Percentiles rank a stretch among this genome's conserved stretches.
Evolutionary conservation across 2,888 invertebrate genomes (phyloP).

Genomic region (Tridacna crocea): DNA sequence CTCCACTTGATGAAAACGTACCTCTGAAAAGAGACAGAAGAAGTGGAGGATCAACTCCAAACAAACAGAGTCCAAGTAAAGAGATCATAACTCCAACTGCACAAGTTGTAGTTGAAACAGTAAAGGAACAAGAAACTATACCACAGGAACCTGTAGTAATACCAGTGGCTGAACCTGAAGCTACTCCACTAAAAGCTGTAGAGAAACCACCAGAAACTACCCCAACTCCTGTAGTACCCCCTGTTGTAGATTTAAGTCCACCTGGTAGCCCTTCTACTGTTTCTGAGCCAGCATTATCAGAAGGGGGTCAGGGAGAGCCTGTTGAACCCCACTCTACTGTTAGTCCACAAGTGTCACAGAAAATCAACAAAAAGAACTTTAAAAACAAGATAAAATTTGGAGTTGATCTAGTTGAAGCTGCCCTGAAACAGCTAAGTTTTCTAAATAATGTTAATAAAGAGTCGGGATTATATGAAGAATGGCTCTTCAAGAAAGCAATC

Average conservation of each 20-base stretch:
- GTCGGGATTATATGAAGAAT: constrained; percentile 76
- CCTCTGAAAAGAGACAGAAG: constrained; percentile 51
- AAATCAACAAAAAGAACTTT: constrained; percentile 63
- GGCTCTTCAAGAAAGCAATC: constrained; percentile 83
- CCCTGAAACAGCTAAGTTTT: constrained; percentile 73
- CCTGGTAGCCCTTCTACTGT: constrained; percentile 41
- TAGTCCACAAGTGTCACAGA: constrained; percentile 61
- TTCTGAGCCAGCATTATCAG: constrained; percentile 42
- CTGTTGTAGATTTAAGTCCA: constrained; percentile 34
- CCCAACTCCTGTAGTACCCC: background rate
- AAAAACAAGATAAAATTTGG: constrained; percentile 66
- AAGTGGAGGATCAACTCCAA: constrained; percentile 62
- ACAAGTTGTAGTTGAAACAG: constrained; percentile 27
- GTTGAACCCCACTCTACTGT: constrained; percentile 32
- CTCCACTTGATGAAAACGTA: constrained; percentile 62
- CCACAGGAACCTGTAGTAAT: background rate
- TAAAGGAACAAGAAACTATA: constrained; percentile 19
- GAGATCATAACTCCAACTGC: constrained; percentile 46
- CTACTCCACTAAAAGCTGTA: background rate
- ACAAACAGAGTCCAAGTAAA: constrained; percentile 54
- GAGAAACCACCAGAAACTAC: constrained; percentile 4
- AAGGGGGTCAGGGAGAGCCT: constrained; percentile 27
- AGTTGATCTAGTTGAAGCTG: constrained; percentile 62
- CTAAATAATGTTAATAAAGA: constrained; percentile 73
- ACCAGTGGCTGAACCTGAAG: background rate